A percentile compares a stretch with the other conserved stretches of the same genome.
phyloP scores from a whole-genome alignment of 2,888 invertebrate genomes.

The Cremastinae sp. region DNA sequence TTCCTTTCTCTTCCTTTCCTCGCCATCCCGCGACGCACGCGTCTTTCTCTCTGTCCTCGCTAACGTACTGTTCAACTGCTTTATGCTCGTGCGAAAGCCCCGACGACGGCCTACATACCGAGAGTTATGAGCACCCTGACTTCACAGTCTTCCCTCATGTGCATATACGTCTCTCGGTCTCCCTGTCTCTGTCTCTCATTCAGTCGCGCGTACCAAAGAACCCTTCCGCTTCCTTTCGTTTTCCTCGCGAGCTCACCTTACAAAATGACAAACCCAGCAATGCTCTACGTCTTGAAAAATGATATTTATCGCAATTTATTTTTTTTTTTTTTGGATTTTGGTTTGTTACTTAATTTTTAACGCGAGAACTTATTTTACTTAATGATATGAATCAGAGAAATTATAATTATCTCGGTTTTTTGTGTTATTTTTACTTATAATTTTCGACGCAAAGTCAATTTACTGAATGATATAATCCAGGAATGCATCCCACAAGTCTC shows the following conservation, averaged over 20 bases:
- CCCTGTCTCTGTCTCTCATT: slow-evolving; percentile 72
- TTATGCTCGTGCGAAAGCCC: slow-evolving; percentile 9
- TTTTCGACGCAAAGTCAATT: no score
- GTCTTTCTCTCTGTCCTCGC: slow-evolving; percentile 30
- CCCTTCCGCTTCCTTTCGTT: slow-evolving; percentile 28
- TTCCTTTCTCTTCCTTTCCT: no score
- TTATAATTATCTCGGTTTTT: no score
- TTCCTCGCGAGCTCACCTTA: slow-evolving; percentile 2
- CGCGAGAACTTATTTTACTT: no score
- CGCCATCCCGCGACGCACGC: no score
- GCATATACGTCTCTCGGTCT: slow-evolving; percentile 3
- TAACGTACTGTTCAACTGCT: slow-evolving; percentile 30
- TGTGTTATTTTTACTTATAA: no score
- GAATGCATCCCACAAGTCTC: no score
- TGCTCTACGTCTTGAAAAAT: slow-evolving; percentile 1
- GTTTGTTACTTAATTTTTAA: no score
- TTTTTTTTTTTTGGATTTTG: no score
- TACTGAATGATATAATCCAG: no score
- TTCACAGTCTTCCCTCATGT: slow-evolving; percentile 12
- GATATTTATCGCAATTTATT: no score
- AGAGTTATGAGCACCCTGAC: slow-evolving; percentile 69
- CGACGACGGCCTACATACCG: slow-evolving; percentile 70
- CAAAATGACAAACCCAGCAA: slow-evolving; percentile 8
- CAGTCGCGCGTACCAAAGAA: slow-evolving; percentile 55
- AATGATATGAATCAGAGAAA: no score